Evolutionary conservation across 2,888 invertebrate species (phyloP).

Genomic region (Sesia bembeciformis): DNA sequence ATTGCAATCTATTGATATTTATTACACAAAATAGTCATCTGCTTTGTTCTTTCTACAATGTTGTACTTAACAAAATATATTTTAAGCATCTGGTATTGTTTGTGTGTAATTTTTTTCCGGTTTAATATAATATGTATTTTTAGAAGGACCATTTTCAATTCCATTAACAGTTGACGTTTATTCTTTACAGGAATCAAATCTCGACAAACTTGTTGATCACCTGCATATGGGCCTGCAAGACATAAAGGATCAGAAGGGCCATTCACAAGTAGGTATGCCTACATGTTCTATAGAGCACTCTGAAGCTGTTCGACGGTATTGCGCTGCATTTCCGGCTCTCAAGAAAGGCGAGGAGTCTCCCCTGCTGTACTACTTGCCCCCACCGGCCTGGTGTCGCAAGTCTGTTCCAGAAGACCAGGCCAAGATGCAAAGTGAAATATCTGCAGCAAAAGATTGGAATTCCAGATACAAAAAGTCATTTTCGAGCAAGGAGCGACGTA

Average conservation of each 20-base stretch:
- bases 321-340: constrained; percentile 84
- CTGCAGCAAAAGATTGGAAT: constrained; percentile 51
- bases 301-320: constrained; percentile 83
- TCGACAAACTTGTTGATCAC: constrained; percentile 88
- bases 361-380: constrained; percentile 57
- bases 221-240: constrained; percentile 85
- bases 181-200: constrained; percentile 81
- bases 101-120: too few species aligned
- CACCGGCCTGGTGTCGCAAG: constrained; percentile 62
- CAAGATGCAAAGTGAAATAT: constrained; percentile 55
- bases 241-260: constrained; percentile 67
- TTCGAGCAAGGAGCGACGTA: constrained; percentile 57
- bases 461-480: constrained; percentile 45
- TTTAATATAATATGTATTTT: too few species aligned
- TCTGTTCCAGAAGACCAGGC: constrained; percentile 23
- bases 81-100: background rate
- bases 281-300: constrained; percentile 66
- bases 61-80: background rate
- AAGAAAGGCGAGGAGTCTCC: constrained; percentile 67
- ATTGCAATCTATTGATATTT: background rate
- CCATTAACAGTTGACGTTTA: constrained; percentile 1
- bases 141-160: too few species aligned
- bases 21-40: background rate
- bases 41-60: background rate
- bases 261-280: constrained; percentile 67